phyloP scores from a whole-genome alignment of 2,888 invertebrate species.

The Germaria angustata region DNA sequence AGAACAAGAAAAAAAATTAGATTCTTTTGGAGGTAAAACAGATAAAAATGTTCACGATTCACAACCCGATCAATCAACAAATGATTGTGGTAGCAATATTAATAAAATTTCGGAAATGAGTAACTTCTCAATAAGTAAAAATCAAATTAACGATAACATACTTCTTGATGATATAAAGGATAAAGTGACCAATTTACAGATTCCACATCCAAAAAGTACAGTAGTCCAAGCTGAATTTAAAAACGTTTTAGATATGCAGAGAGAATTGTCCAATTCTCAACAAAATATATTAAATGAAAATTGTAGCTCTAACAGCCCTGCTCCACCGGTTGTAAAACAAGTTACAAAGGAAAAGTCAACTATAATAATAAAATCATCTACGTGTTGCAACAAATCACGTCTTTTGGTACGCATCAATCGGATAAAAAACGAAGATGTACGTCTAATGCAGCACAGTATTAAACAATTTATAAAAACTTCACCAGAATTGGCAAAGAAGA shows the following conservation, averaged over 20 bases:
- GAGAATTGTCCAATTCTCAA: slow-evolving; percentile 58
- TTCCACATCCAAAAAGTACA: background rate
- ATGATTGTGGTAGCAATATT: background rate
- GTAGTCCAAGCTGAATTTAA: slow-evolving; percentile 71
- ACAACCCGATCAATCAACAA: background rate
- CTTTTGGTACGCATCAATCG: slow-evolving; percentile 79
- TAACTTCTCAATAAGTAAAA: background rate
- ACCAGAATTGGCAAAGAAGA: slow-evolving; percentile 82
- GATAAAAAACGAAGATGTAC: slow-evolving; percentile 81
- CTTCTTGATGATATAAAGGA: background rate
- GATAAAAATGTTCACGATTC: background rate
- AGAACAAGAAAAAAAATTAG: background rate
- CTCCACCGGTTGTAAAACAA: slow-evolving; percentile 13
- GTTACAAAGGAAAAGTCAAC: slow-evolving; percentile 49
- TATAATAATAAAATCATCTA: slow-evolving; percentile 40
- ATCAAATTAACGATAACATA: background rate
- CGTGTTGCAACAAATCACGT: slow-evolving; percentile 74
- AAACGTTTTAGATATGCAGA: slow-evolving; percentile 74
- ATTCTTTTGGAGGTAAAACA: background rate
- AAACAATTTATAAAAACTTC: slow-evolving; percentile 84
- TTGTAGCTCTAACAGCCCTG: slow-evolving; percentile 63
- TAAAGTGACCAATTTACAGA: background rate
- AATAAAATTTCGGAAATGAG: background rate
- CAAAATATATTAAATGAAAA: slow-evolving; percentile 62
- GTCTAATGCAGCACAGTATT: slow-evolving; percentile 84